A percentile compares a stretch with the other conserved stretches of the same genome.
phyloP scores from a whole-genome alignment of 2,797 vertebrate species.

The Phoebastria nigripes region DNA sequence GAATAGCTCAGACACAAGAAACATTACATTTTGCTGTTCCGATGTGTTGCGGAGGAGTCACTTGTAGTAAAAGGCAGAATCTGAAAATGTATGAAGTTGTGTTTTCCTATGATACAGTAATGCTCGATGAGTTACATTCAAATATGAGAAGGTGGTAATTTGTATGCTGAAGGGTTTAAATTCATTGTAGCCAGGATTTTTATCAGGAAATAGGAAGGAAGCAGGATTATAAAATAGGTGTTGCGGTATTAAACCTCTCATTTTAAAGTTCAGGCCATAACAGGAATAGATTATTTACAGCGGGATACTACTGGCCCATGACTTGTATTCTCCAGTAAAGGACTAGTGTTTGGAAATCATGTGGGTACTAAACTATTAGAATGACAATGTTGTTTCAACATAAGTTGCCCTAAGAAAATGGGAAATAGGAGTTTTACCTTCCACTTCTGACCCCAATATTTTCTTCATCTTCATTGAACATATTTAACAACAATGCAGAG shows the following conservation, averaged over 20 bases:
- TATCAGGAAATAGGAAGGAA: neutral
- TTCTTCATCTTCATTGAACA: constrained; percentile 11
- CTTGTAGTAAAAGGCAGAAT: neutral
- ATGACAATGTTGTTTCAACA: neutral
- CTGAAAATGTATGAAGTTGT: neutral
- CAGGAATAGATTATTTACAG: neutral
- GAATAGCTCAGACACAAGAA: neutral
- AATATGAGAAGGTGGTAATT: neutral
- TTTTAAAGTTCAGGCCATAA: neutral
- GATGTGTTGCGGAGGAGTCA: neutral
- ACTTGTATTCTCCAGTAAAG: neutral
- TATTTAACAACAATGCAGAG: constrained; percentile 3
- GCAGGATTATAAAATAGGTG: neutral
- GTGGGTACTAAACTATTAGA: neutral
- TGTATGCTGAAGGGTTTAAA: neutral
- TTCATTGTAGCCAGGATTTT: neutral
- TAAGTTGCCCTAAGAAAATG: neutral
- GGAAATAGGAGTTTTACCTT: neutral
- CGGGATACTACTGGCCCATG: neutral
- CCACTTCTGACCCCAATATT: constrained; percentile 14
- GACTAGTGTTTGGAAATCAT: neutral
- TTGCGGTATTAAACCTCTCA: neutral
- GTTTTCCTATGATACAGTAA: neutral
- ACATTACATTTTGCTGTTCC: neutral
- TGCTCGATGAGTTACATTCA: neutral